Conservation (phyloP, 2,797 vertebrate species). For the Hybognathus amarus region DNA sequence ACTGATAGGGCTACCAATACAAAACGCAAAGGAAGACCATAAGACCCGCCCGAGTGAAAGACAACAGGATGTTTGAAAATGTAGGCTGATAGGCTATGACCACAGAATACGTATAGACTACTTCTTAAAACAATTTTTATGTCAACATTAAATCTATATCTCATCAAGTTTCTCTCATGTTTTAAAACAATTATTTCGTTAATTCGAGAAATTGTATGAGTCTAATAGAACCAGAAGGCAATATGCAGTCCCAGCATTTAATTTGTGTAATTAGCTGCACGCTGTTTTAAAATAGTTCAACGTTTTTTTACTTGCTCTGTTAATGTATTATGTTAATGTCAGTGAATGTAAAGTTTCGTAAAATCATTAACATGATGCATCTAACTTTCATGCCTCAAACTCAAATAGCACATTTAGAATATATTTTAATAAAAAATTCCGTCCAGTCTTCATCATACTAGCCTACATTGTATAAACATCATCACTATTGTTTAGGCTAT, state of each 20-base stretch:
- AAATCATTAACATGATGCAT: neutral
- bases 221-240: neutral
- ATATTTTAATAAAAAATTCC: neutral
- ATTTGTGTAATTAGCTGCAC: neutral
- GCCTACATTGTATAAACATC: neutral
- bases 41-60: neutral
- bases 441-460: neutral
- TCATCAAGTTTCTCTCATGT: neutral
- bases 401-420: neutral
- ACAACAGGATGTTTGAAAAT: neutral
- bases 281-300: neutral
- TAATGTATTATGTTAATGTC: neutral
- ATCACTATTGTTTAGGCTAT: neutral
- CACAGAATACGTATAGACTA: neutral
- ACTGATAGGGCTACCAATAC: slow-evolving; percentile 7
- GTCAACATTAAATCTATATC: neutral
- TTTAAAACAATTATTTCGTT: neutral
- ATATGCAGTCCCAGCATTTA: neutral
- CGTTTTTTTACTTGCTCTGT: neutral
- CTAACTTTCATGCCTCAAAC: neutral
- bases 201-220: neutral
- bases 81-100: neutral
- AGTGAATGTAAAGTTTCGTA: neutral
- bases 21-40: neutral
- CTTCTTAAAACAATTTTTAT: neutral